A percentile compares a stretch with the other conserved stretches of the same genome.
Evolutionary conservation across 2,797 vertebrate genomes (phyloP).

Genomic region (Myripristis murdjan): DNA sequence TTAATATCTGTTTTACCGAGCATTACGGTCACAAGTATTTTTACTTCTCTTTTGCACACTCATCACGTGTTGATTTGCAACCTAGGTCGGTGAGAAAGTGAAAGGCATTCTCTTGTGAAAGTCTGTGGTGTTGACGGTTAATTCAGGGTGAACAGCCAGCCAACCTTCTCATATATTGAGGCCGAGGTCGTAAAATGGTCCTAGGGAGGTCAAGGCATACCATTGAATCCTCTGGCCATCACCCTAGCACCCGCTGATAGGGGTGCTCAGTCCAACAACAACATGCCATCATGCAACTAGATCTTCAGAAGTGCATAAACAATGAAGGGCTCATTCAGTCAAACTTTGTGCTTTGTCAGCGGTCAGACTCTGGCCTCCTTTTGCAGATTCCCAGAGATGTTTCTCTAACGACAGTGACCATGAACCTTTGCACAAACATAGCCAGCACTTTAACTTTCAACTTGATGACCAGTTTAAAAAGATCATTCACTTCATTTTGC

Average conservation of each 20-base stretch:
- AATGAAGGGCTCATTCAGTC: constrained; percentile 61
- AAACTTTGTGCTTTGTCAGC: constrained; percentile 54
- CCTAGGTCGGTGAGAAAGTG: constrained; percentile 35
- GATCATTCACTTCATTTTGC: constrained; percentile 14
- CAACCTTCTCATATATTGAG: constrained; percentile 68
- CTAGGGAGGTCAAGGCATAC: constrained; percentile 81
- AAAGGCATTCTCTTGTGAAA: constrained; percentile 51
- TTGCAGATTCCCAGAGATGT: constrained; percentile 41
- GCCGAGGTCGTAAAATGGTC: constrained; percentile 74
- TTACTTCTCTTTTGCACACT: constrained; percentile 7
- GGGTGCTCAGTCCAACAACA: constrained; percentile 65
- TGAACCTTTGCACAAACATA: constrained; percentile 40
- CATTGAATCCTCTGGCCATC: constrained; percentile 74
- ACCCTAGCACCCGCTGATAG: constrained; percentile 72
- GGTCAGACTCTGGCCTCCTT: constrained; percentile 49
- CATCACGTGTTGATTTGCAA: constrained; percentile 27
- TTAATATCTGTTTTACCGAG: constrained; percentile 7
- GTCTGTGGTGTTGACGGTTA: constrained; percentile 59
- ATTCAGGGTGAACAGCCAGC: constrained; percentile 72
- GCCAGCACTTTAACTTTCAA: constrained; percentile 16
- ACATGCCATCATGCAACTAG: constrained; percentile 58
- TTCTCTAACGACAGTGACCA: constrained; percentile 53
- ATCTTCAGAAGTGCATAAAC: constrained; percentile 70
- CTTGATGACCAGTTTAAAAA: constrained; percentile 25
- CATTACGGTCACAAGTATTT: constrained; percentile 15